These are phyloP conservation scores for Lasioglossum oenotherae DNA, from an alignment of 2,888 invertebrate species.

Conservation along the genomic window DNA sequence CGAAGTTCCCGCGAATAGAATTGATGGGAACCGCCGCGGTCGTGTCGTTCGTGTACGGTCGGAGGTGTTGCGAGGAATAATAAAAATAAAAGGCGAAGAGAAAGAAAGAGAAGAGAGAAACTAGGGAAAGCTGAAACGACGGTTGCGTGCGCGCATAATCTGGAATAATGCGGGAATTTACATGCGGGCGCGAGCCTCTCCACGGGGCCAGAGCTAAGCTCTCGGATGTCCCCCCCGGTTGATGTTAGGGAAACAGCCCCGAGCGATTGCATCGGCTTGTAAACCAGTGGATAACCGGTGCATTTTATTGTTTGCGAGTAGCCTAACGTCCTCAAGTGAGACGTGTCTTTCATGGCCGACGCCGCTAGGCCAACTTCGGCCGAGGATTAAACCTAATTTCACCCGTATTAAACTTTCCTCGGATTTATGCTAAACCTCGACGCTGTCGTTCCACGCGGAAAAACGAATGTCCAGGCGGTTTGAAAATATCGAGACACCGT, in stretches of 20 bases:
- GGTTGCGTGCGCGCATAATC: constrained; percentile 33
- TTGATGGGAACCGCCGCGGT: constrained; percentile 56
- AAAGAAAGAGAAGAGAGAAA: background rate
- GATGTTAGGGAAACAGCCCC: constrained; percentile 36
- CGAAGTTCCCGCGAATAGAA: constrained; percentile 41
- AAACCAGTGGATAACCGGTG: constrained; percentile 64
- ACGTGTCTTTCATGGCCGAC: constrained; percentile 28
- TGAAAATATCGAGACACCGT: background rate
- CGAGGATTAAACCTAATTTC: constrained; percentile 42
- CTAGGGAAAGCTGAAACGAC: constrained; percentile 5
- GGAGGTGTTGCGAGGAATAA: constrained; percentile 46
- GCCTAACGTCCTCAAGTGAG: constrained; percentile 30
- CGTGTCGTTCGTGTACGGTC: constrained; percentile 5
- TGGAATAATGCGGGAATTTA: constrained; percentile 63
- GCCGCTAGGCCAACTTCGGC: background rate
- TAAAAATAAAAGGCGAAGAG: constrained; percentile 28
- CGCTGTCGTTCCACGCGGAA: background rate
- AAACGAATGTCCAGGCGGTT: background rate
- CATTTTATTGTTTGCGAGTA: constrained; percentile 54
- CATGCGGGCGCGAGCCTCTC: constrained; percentile 56
- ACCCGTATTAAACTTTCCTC: constrained; percentile 40
- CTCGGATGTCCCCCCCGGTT: constrained; percentile 13
- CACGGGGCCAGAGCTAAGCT: constrained; percentile 34
- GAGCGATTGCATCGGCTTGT: constrained; percentile 53
- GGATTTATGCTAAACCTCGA: constrained; percentile 20